Conservation (phyloP, 2,888 invertebrate species). For the Myathropa florea region DNA sequence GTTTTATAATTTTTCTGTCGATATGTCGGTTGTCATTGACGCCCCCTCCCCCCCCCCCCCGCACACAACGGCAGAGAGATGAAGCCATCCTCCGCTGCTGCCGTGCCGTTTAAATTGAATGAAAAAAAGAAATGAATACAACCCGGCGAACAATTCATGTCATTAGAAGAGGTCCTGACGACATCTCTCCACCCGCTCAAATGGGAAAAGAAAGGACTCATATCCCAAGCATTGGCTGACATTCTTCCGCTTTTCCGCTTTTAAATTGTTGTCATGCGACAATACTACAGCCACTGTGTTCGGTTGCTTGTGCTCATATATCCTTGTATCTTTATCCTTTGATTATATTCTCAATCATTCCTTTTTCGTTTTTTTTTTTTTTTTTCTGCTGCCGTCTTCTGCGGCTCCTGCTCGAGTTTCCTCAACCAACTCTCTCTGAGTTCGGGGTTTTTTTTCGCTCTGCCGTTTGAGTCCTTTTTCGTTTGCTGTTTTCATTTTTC, state of each 20-base stretch:
- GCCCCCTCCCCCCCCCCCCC: not conserved
- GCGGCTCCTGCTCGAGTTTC: not conserved
- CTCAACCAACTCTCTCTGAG: too few species aligned
- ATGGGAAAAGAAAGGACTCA: not conserved
- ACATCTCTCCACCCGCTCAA: constrained; percentile 2
- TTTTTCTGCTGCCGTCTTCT: not conserved
- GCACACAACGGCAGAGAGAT: not conserved
- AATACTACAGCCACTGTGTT: not conserved
- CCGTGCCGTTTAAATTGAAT: constrained; percentile 24
- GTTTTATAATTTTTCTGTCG: constrained; percentile 44
- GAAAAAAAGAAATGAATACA: not conserved
- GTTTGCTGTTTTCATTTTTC: constrained; percentile 57
- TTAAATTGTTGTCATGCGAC: constrained; percentile 47
- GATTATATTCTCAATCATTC: constrained; percentile 65
- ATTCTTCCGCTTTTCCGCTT: constrained; percentile 54
- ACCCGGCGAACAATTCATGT: constrained; percentile 52
- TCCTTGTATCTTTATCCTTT: constrained; percentile 62
- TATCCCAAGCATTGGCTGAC: constrained; percentile 45
- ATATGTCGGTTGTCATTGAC: constrained; percentile 46
- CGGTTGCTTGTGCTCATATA: constrained; percentile 23
- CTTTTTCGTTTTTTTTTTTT: constrained; percentile 2
- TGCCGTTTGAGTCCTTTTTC: constrained; percentile 18
- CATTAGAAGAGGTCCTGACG: constrained; percentile 60
- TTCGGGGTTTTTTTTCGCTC: constrained; percentile 8
- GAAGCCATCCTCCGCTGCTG: constrained; percentile 5